phyloP scores from a whole-genome alignment of 1,140 invertebrate genomes.

The Notospermus geniculatus region DNA sequence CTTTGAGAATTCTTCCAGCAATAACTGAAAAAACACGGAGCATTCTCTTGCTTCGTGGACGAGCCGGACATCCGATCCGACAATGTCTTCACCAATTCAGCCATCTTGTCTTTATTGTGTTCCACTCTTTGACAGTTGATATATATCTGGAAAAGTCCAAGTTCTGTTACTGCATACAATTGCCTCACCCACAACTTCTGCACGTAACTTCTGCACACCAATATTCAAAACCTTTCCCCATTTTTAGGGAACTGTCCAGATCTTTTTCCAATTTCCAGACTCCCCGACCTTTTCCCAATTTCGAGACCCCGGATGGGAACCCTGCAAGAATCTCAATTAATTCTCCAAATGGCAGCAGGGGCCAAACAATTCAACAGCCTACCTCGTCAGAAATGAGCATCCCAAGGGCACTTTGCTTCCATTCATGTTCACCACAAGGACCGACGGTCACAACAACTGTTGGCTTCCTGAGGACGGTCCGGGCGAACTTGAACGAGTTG shows the following conservation, averaged over 20 bases:
- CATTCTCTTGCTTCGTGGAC: constrained; percentile 10
- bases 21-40: constrained; percentile 51
- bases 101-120: constrained; percentile 32
- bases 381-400: constrained; percentile 21
- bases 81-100: constrained; percentile 36
- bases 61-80: constrained; percentile 15
- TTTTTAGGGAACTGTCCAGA: no score
- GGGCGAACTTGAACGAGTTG: constrained; percentile 20
- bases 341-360: no score
- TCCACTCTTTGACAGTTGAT: constrained; percentile 28
- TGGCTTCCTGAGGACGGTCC: constrained; percentile 18
- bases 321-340: no score
- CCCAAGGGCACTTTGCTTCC: constrained; percentile 22
- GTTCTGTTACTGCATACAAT: not conserved
- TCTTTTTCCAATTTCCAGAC: no score
- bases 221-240: no score
- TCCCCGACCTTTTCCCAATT: no score
- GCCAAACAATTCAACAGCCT: no score
- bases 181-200: not conserved
- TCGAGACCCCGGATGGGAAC: no score
- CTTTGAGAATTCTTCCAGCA: constrained; percentile 50
- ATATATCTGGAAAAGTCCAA: constrained; percentile 16
- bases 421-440: not conserved
- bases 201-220: not conserved
- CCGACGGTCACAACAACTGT: constrained; percentile 24